Conservation (phyloP, 2,888 invertebrate species). For the Rhagonycha lutea region DNA sequence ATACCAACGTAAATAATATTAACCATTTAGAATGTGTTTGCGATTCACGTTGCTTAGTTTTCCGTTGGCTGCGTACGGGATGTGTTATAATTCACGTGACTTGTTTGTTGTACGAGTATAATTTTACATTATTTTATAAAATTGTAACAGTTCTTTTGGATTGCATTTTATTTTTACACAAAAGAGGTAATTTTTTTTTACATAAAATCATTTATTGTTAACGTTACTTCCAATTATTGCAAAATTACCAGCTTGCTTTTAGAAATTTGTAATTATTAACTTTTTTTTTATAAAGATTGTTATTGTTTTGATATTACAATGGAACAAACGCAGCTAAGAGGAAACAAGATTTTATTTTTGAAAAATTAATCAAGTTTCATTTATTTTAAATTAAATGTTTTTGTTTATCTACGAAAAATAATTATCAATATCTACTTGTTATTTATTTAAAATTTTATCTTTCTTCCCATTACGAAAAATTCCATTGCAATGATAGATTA, state of each 20-base stretch:
- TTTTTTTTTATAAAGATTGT: background rate
- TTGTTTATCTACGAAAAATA: background rate
- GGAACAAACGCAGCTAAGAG: background rate
- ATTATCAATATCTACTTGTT: background rate
- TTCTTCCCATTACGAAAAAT: background rate
- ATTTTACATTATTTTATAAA: background rate
- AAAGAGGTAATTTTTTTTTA: background rate
- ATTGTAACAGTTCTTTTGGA: background rate
- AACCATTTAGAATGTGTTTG: conserved; percentile 31
- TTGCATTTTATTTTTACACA: background rate
- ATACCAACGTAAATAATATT: conserved; percentile 27
- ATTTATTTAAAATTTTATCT: background rate
- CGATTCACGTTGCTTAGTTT: conserved; percentile 33
- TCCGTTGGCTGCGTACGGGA: conserved; percentile 28
- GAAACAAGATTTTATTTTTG: background rate
- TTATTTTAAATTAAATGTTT: background rate
- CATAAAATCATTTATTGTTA: background rate
- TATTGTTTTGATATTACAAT: background rate
- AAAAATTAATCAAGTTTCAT: background rate
- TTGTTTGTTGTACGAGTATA: conserved; percentile 7
- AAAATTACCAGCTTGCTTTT: background rate
- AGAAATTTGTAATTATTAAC: background rate
- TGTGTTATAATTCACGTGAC: conserved; percentile 25
- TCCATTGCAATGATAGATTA: background rate
- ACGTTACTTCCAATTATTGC: background rate